Evolutionary conservation across 2,797 vertebrate species (phyloP), one percentile per base, ranked within the genome.

Genomic region (Triplophysa bombifrons): DNA sequence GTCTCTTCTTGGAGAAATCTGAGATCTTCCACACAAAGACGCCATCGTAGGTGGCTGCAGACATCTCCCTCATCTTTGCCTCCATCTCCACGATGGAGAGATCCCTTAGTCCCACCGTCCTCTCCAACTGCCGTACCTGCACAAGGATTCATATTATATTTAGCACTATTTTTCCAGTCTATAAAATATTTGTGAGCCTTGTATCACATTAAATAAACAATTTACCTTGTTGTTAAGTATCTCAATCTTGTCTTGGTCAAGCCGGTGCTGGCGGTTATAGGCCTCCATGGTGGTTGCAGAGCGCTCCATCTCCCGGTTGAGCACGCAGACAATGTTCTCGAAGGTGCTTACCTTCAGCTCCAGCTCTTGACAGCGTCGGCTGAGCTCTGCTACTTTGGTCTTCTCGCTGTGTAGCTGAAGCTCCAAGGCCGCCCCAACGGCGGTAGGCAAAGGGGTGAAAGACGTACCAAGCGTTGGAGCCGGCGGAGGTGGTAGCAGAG

Each of bases 11-110:
- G 82, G 94, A 93, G 72, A 98, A 96, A 70, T 99, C 96, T 0
- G 95, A 93, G 81, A 99, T 98, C 90, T 97, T 99, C 98, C 98
- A 99, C 84, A 99, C 87, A 76, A 99, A 98, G 82, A 98, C 88
- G 0, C 98, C 98, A 0, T 99, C 96, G 0, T 95, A 96, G 13
- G 96, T 97, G 81, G 96, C 94, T 0, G 95, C 95, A 4, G 96
- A 96, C 93, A 97, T 91, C 83, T 93, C 96, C 56, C 92, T 94
- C 83, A 99, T 91, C 81, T 95, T 95, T 17, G 95, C 95, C 82
- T 98, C 96, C 94, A 98, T 95, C 92, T 98, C 97, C 1, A 96
- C 95, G 87, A 99, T 92, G 63, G 96, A 95, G 88, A 98, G 88
- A 81, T 99, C 98, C 87, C 97, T 96, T 82, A 98, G 92, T 11